A percentile compares a stretch with the other conserved stretches of the same genome.
Evolutionary conservation across 2,888 invertebrate genomes (phyloP).

Genomic region (Creontiades dilutus): DNA sequence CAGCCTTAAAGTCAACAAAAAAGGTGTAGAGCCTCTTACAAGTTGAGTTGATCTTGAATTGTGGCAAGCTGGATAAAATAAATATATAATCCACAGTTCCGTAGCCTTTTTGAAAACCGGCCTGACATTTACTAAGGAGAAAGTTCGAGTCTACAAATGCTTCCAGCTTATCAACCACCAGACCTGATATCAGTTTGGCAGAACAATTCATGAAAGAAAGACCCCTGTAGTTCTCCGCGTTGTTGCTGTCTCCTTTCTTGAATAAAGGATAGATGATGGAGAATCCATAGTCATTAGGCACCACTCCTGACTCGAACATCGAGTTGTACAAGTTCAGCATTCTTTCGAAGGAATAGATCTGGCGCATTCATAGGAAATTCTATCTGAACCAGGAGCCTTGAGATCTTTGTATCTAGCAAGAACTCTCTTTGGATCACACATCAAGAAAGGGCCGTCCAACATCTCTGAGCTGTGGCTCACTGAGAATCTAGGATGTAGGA

Average conservation of each 20-base stretch:
- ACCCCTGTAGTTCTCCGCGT: not conserved
- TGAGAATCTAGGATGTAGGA: not conserved
- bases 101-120: not conserved
- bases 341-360: not conserved
- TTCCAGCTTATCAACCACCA: not conserved
- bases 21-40: conserved; percentile 43
- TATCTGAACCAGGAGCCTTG: conserved; percentile 3
- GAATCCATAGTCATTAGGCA: not conserved
- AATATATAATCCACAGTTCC: conserved; percentile 21
- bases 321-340: not conserved
- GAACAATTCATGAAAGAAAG: not conserved
- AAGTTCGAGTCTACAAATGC: not conserved
- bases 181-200: not conserved
- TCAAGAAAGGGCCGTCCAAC: not conserved
- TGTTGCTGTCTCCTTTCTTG: conserved; percentile 10
- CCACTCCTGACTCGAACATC: not conserved
- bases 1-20: too few species aligned
- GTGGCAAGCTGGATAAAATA: not conserved
- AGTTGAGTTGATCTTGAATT: not conserved
- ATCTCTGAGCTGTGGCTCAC: not conserved
- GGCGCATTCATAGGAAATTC: conserved; percentile 19
- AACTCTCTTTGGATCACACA: not conserved
- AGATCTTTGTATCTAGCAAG: not conserved
- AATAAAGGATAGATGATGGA: not conserved
- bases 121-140: not conserved